Percentiles rank a stretch among this genome's conserved stretches.
These are phyloP conservation scores for Empidonax traillii DNA, from an alignment of 2,113 vertebrate species.

Conservation along the genomic window DNA sequence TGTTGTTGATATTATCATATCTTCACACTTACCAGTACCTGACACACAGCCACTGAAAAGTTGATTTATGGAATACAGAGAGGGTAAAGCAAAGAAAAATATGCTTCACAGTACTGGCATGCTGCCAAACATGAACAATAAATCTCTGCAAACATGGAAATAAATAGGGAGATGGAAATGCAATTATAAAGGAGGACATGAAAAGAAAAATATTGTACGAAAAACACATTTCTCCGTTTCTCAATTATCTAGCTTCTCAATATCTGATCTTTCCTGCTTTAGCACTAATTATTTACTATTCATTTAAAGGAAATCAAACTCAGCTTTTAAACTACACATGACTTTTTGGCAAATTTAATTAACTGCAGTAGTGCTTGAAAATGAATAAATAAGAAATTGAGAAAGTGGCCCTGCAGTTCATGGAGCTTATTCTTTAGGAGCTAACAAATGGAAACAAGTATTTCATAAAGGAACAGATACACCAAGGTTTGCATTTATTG, in stretches of 20 bases:
- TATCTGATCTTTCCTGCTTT: background rate
- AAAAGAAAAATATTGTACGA: conserved; percentile 34
- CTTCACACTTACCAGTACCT: background rate
- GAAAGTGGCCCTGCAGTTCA: background rate
- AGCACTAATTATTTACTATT: conserved; percentile 28
- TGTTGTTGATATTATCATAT: background rate
- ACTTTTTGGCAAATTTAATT: conserved; percentile 35
- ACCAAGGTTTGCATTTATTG: background rate
- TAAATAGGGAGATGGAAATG: conserved; percentile 38
- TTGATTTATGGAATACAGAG: background rate
- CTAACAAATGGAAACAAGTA: background rate
- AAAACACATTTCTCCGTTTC: conserved; percentile 5
- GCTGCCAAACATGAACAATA: conserved; percentile 42
- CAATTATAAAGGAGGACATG: conserved; percentile 13
- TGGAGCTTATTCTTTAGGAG: background rate
- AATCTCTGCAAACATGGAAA: conserved; percentile 53
- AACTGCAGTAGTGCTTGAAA: background rate
- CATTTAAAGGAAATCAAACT: conserved; percentile 31
- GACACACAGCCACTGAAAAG: background rate
- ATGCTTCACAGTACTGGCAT: conserved; percentile 6
- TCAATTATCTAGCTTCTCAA: conserved; percentile 9
- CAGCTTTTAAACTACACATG: background rate
- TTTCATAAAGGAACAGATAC: background rate
- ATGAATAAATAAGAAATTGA: conserved; percentile 18
- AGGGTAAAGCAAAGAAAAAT: background rate